Percentiles rank a stretch among this genome's conserved stretches.
Conservation (phyloP, 2,113 vertebrate species). For the Talpa occidentalis region DNA sequence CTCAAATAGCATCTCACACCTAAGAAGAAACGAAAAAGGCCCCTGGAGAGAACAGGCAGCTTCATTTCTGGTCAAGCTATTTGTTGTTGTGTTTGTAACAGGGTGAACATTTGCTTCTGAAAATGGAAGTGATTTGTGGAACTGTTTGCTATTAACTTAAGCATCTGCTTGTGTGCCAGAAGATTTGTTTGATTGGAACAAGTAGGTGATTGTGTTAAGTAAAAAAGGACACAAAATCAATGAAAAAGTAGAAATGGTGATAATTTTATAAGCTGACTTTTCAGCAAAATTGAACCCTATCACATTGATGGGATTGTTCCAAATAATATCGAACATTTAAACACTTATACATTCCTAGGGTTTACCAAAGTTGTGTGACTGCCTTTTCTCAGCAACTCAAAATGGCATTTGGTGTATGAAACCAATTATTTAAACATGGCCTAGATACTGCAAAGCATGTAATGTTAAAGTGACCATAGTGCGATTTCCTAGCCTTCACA, state of each 20-base stretch:
- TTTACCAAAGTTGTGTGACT: conserved; percentile 21
- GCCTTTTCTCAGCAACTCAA: conserved; percentile 35
- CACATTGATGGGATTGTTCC: neutral
- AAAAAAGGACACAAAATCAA: conserved; percentile 58
- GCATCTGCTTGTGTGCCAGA: neutral
- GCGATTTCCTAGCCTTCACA: conserved; percentile 9
- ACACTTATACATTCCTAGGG: neutral
- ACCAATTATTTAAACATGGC: conserved; percentile 60
- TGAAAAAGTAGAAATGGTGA: conserved; percentile 42
- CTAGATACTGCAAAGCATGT: neutral
- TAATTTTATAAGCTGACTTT: conserved; percentile 58
- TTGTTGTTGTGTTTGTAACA: neutral
- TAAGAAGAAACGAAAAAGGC: neutral
- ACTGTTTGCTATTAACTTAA: conserved; percentile 45
- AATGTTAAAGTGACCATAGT: neutral
- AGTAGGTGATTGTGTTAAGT: conserved; percentile 47
- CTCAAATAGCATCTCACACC: neutral
- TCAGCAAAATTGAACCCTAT: neutral
- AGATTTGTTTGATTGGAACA: conserved; percentile 50
- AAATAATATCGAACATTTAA: conserved; percentile 4
- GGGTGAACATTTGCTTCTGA: conserved; percentile 17
- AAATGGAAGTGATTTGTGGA: conserved; percentile 50
- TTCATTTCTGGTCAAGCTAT: neutral
- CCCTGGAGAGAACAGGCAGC: neutral
- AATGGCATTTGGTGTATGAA: conserved; percentile 37